Percentiles rank a stretch among this genome's conserved stretches.
phyloP scores from a whole-genome alignment of 2,888 invertebrate species.

The Agrochola lota region DNA sequence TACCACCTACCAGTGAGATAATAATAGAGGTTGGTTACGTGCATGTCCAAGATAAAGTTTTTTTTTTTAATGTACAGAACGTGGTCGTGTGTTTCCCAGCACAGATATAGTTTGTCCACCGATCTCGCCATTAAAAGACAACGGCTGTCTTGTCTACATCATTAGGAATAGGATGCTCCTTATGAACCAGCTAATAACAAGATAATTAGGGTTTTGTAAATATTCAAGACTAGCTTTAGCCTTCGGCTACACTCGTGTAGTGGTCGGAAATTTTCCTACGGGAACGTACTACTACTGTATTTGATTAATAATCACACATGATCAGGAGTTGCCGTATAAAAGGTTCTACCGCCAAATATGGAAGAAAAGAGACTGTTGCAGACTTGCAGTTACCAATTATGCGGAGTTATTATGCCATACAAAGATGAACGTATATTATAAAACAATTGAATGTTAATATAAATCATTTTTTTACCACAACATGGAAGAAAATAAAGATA shows the following conservation, averaged over 20 bases:
- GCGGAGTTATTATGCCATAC: constrained; percentile 2
- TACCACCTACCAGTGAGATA: background rate
- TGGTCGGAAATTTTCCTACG: no score
- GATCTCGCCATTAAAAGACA: background rate
- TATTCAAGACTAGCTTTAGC: background rate
- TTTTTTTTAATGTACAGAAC: no score
- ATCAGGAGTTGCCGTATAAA: background rate
- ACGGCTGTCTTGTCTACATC: constrained; percentile 1
- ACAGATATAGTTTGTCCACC: background rate
- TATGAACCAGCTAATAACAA: background rate
- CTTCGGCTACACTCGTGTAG: no score
- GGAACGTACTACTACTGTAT: no score
- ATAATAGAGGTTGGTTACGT: background rate
- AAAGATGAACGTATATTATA: constrained; percentile 33
- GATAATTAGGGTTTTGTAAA: constrained; percentile 1
- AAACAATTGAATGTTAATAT: constrained; percentile 34
- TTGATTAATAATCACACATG: background rate
- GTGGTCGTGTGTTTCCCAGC: background rate
- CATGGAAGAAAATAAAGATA: constrained; percentile 35
- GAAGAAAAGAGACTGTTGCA: constrained; percentile 1
- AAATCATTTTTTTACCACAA: constrained; percentile 36
- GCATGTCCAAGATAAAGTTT: no score
- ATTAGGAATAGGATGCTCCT: constrained; percentile 18
- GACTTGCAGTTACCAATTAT: background rate
- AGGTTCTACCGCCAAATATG: background rate